These are phyloP conservation scores for Ectobius pallidus DNA, from an alignment of 2,888 invertebrate species.

Conservation along the genomic window DNA sequence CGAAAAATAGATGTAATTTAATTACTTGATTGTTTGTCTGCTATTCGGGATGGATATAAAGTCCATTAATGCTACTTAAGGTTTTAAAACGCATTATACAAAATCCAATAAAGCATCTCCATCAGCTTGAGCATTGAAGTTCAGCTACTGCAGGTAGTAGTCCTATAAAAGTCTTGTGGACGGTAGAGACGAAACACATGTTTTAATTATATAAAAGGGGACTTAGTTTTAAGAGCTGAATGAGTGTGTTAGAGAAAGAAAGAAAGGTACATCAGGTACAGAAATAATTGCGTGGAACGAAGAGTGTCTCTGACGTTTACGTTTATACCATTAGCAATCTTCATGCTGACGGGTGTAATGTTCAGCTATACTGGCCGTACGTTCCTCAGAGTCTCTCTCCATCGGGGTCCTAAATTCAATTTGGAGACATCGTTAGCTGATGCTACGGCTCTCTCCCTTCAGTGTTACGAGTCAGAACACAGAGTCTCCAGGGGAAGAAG, in stretches of 20 bases:
- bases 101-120: no score
- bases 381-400: neutral
- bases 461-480: neutral
- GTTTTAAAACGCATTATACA: no score
- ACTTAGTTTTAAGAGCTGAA: neutral
- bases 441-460: neutral
- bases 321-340: neutral
- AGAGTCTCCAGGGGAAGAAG: neutral
- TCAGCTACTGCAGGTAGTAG: no score
- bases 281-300: neutral
- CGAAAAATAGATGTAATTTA: no score
- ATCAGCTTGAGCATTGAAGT: no score
- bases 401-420: slow-evolving; percentile 3
- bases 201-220: slow-evolving; percentile 14
- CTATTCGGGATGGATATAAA: no score
- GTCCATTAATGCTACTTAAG: no score
- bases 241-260: no score
- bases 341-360: neutral
- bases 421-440: neutral
- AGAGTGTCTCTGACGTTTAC: neutral
- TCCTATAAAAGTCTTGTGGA: no score
- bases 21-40: no score
- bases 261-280: no score
- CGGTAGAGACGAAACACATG: no score
- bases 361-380: neutral